Evolutionary conservation across 2,888 invertebrate species (phyloP), one percentile per base, ranked within the genome.

Genomic region (Acleris holmiana): DNA sequence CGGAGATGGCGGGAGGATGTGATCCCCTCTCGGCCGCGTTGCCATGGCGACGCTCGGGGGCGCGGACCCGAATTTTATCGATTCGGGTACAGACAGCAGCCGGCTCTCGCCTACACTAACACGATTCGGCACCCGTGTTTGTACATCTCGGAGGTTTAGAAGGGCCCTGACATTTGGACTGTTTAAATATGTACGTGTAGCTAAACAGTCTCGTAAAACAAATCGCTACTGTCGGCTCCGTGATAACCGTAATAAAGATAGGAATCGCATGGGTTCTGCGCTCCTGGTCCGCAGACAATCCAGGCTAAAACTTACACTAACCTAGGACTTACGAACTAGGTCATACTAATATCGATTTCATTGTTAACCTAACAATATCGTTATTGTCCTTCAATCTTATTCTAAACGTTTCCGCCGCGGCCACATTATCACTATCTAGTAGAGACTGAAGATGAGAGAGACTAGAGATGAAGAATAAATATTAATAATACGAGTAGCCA

Each of bases 21-120:
- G 44, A 17, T 75, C 78, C 80, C 75, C 73, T 75, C 77, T 78
- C 76, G 83, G 81, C 88, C 78, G 82, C 81, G 89, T 91, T 76
- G 82, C 78, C 84, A 80, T 89, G 82, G 80, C 82, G 73, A 92
- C 91, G 82, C 78, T 80, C 88, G 89, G 91, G 91, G 88, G 89
- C 85, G 85, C 88, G 83, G 89, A 84, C 92, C 92, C 91, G 87
- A 92, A 92, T 91, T 91, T 92, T 91, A 92, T 92, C 91, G 92
- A 92, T 92, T 91, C 79, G 84, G 87, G 77, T 89, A 88, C 90
- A 91, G 88, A 86, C 91, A 91, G 89, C 91, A 90, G 89, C 90
- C 87, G 82, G 81, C 87, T 86, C 80, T 85, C 83, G 84, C 89
- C 86, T 83, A 84, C 85, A 82, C 88, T 87, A 89, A 89, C 89